Conservation (phyloP, 2,888 invertebrate species). For the Amblyjoppa proteus region DNA sequence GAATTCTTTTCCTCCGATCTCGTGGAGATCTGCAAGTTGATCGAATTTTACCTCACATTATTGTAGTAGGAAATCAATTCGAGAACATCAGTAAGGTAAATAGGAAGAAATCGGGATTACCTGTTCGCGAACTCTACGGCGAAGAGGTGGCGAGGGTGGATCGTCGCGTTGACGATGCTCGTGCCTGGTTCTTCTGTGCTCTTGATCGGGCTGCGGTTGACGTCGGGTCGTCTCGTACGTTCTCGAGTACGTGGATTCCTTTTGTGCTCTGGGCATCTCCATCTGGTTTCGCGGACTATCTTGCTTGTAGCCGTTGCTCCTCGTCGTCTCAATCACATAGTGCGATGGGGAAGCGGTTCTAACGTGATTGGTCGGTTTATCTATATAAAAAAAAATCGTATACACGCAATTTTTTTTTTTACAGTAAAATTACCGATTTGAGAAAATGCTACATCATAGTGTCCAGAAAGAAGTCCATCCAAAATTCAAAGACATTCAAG, state of each 20-base stretch:
- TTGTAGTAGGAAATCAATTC: neutral
- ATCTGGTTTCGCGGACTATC: conserved; percentile 73
- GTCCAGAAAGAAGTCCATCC: no score
- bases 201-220: conserved; percentile 66
- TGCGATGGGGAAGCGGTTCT: conserved; percentile 76
- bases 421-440: neutral
- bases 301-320: conserved; percentile 73
- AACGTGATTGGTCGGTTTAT: conserved; percentile 68
- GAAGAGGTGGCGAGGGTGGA: conserved; percentile 80
- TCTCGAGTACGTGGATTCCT: conserved; percentile 71
- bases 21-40: conserved; percentile 66
- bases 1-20: conserved; percentile 75
- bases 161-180: conserved; percentile 73
- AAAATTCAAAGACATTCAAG: no score
- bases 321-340: conserved; percentile 73
- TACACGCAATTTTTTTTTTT: no score
- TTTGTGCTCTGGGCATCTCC: conserved; percentile 73
- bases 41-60: neutral
- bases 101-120: conserved; percentile 58
- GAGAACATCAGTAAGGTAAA: neutral
- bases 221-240: conserved; percentile 67
- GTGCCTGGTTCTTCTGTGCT: conserved; percentile 68
- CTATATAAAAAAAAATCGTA: conserved; percentile 32
- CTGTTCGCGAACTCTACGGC: conserved; percentile 79
- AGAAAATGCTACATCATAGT: neutral